Conservation (phyloP, 1,140 invertebrate species). For the Trissolcus basalis region DNA sequence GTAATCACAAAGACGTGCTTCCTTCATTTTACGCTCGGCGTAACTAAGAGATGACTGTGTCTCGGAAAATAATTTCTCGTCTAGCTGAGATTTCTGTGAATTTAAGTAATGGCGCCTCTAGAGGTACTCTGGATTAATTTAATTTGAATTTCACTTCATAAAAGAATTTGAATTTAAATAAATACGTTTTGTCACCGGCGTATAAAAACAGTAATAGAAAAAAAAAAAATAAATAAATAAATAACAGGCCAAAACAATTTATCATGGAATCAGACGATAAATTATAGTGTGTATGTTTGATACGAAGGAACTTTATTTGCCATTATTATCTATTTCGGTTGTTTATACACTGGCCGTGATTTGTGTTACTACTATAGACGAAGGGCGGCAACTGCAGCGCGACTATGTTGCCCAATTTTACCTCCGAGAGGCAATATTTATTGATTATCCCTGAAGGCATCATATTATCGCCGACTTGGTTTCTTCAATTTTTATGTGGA, state of each 20-base stretch:
- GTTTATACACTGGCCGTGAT: conserved; percentile 58
- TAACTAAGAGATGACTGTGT: conserved; percentile 32
- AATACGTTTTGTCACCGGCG: not conserved
- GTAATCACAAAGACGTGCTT: conserved; percentile 43
- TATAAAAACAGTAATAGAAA: not conserved
- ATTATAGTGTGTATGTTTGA: not conserved
- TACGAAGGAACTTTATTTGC: conserved; percentile 27
- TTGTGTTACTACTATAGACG: conserved; percentile 61
- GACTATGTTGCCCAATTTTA: conserved; percentile 72
- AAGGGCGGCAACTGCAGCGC: conserved; percentile 75
- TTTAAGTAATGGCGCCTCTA: conserved; percentile 14
- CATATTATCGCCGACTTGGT: conserved; percentile 62
- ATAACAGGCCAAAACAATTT: too few relatives aligned
- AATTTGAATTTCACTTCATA: too few relatives aligned
- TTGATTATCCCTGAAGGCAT: conserved; percentile 75
- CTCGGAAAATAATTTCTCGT: conserved; percentile 36
- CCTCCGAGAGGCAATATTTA: conserved; percentile 75
- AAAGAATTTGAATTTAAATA: not conserved
- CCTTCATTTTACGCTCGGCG: conserved; percentile 43
- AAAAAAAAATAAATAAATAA: too few relatives aligned
- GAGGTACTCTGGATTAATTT: not conserved
- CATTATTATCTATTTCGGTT: conserved; percentile 47
- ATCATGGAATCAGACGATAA: not conserved
- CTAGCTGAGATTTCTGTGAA: conserved; percentile 29
- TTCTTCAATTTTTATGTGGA: conserved; percentile 54